phyloP scores from a whole-genome alignment of 2,888 invertebrate species.

The Hedychridium roseum region DNA sequence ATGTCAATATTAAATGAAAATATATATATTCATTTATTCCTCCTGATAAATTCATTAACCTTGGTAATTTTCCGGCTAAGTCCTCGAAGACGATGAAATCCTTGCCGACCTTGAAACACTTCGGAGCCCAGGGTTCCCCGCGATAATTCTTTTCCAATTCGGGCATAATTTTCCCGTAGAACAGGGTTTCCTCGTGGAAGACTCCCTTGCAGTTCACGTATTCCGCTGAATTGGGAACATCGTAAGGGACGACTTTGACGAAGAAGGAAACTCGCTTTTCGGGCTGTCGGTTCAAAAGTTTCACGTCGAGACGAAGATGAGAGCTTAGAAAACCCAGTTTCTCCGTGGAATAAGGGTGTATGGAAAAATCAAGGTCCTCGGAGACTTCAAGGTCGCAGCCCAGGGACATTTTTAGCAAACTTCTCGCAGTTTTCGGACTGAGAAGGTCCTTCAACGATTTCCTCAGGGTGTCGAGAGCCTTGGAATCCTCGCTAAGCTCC shows the following conservation, averaged over 20 bases:
- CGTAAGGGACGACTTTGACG: constrained; percentile 69
- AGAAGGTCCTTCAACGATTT: too few relatives aligned
- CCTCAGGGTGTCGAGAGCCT: too few relatives aligned
- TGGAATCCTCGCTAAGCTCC: too few relatives aligned
- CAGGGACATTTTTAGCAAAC: too few relatives aligned
- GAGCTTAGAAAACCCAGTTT: constrained; percentile 51
- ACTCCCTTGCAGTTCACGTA: constrained; percentile 65
- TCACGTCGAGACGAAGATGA: constrained; percentile 40
- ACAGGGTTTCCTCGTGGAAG: constrained; percentile 65
- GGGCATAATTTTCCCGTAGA: constrained; percentile 64
- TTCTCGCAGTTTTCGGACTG: too few relatives aligned
- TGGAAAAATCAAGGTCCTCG: constrained; percentile 31
- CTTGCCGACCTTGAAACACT: constrained; percentile 51
- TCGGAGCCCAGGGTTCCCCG: constrained; percentile 49
- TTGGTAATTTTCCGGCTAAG: constrained; percentile 42
- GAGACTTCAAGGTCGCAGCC: too few relatives aligned
- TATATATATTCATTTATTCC: too few relatives aligned
- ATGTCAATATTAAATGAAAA: too few relatives aligned
- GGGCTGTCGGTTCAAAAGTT: constrained; percentile 11
- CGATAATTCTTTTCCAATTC: constrained; percentile 48
- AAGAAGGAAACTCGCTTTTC: constrained; percentile 63
- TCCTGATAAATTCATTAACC: too few relatives aligned
- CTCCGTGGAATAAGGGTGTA: constrained; percentile 42
- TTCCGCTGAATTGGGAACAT: constrained; percentile 64
- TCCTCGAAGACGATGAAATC: constrained; percentile 62